Base-by-base conservation (phyloP, 1,140 invertebrate genomes). In the Globodera rostochiensis region DNA sequence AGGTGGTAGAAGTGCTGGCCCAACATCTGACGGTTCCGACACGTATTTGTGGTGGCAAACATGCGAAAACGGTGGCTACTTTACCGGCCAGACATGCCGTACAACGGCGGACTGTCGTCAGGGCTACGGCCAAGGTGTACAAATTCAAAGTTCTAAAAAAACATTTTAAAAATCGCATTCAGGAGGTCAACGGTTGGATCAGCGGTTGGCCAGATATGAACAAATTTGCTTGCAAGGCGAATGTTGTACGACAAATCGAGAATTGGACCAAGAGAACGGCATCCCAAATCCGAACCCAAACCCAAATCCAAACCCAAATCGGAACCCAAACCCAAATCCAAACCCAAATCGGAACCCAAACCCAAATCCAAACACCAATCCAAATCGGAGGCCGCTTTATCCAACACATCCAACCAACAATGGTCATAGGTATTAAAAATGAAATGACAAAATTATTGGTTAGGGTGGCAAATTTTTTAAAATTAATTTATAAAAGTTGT, bases 1-100 rank as follows among this genome's bases (percentile, higher is more conserved):
- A 1, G 50, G 13, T 19, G 57, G 19, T 6, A 6, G 57, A 19
- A 15, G 13, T 4, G 15, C 13, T 64, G 57, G 13, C 57, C 50
- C 50, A 5, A 4, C 50, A 53, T 53, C 50, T 13, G 50, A 13
- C 11, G 50, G 7, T 15, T 11, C 57, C 57, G 57, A 64, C 57
- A 64, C 57, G 4, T 64, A 64, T 64, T 13, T 64, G 57, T 64
- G 57, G 57, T 71, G 69, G 69, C 69, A 71, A 47, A 71, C 69
- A 36, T 71, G 69, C 69, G 69, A 71, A 71, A 71, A 71, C n/a
- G 69, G 69, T 19, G 69, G 69, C 25, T 71, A 71, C n/a, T 71
- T 71, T 6, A 71, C 69, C n/a, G 69, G 69, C 9, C 69, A 71
- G 36, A 71, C 8, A 36, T 71, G 69, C 36, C 69, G 69, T 15